phyloP scores from a whole-genome alignment of 2,888 invertebrate species.

The Cataglyphis livida region DNA sequence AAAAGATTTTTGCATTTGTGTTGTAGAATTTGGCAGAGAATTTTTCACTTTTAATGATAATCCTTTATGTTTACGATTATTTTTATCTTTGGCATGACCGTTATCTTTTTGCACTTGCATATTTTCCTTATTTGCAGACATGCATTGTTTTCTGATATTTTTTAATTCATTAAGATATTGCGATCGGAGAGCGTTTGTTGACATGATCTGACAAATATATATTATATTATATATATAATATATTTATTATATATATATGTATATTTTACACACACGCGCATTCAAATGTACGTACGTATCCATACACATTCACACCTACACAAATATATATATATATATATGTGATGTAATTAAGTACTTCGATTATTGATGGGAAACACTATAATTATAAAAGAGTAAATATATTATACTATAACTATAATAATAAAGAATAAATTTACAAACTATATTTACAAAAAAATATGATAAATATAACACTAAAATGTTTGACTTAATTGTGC shows the following conservation, averaged over 20 bases:
- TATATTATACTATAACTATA: no score
- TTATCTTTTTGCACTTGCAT: background rate
- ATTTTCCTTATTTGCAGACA: background rate
- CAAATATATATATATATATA: no score
- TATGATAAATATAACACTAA: background rate
- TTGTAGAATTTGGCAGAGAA: background rate
- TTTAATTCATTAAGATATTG: background rate
- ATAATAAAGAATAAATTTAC: no score
- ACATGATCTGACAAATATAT: background rate
- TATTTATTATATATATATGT: background rate
- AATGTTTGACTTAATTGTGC: background rate
- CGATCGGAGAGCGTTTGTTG: background rate
- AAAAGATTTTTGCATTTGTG: background rate
- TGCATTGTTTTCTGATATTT: background rate
- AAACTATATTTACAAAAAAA: no score
- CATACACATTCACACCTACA: no score
- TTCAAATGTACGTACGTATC: no score
- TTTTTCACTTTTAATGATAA: background rate
- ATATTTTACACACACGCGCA: no score
- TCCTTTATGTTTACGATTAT: background rate
- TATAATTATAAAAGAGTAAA: no score
- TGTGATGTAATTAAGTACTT: no score
- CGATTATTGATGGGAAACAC: no score
- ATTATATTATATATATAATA: background rate
- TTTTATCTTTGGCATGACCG: background rate